Evolutionary conservation across 2,888 invertebrate species (phyloP), one percentile per base, ranked within the genome.

Genomic region (Iselma pallidipennis): DNA sequence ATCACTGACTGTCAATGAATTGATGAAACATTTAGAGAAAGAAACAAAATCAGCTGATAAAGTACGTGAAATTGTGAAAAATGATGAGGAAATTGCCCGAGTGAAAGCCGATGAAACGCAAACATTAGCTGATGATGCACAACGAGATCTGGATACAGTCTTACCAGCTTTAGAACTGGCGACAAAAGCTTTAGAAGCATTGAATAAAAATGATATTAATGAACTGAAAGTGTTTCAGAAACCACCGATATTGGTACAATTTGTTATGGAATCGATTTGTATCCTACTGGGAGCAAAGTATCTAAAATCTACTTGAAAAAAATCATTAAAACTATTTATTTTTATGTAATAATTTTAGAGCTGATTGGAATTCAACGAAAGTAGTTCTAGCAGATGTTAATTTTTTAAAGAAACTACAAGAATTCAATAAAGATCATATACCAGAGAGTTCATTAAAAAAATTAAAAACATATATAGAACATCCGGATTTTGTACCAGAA

Each of bases 191-290:
- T 83, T 96, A 0, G 91, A 94, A 75, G 85, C 92, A 0, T 83
- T 96, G 14, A 95, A 94, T 76, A 96, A 96, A 79, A 91, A 89
- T 33, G 96, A 96, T 76, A 94, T 96, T 57, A 92, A 94, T 78
- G 96, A 96, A 80, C 82, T 96, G 55, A 89, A 92, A 75, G 94
- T 93, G 0, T 95, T 95, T 77, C 90, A 90, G 69, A 94, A 94
- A 74, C 96, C 96, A 0, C 96, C 96, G 0, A 86, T 88, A 16
- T 82, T 96, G 7, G 95, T 96, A 5, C 88, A 89, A 65, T 93
- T 92, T 70, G 95, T 95, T 2, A 94, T 96, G 94, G 96, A 96
- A 80, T 91, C 95, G 7, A 91, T 96, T 9, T 94, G 94, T 80
- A 87, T 95, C 64, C 83, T 96, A 0, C 81, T 96, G 7, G 90